Conservation (phyloP, 2,113 vertebrate species). For the Microcebus griseorufus region DNA sequence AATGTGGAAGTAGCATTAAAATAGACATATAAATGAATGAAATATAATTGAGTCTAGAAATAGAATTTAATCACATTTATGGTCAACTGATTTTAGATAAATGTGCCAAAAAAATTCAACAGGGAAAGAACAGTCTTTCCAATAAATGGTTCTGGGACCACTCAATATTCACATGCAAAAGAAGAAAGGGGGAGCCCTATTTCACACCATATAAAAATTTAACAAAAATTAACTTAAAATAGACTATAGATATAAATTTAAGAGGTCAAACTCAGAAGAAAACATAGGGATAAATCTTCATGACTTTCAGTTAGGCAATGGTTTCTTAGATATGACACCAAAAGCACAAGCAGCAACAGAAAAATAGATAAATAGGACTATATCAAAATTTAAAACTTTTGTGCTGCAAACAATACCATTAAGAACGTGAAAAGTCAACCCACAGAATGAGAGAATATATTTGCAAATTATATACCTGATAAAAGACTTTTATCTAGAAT, state of each 20-base stretch:
- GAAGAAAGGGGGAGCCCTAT: neutral
- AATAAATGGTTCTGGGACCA: neutral
- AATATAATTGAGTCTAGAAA: slow-evolving; percentile 6
- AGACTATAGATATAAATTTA: neutral
- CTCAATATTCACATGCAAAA: neutral
- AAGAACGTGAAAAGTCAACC: neutral
- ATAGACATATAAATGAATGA: neutral
- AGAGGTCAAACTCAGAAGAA: neutral
- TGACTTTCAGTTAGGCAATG: neutral
- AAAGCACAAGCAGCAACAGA: neutral
- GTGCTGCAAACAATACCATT: neutral
- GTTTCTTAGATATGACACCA: neutral
- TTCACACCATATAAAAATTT: neutral
- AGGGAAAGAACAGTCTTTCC: neutral
- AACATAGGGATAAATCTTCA: neutral
- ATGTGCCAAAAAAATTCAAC: neutral
- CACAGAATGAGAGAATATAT: neutral
- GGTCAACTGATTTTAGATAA: slow-evolving; percentile 24
- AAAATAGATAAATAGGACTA: neutral
- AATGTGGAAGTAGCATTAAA: neutral
- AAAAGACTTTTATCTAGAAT: neutral
- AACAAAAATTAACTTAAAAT: neutral
- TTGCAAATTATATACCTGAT: slow-evolving; percentile 36
- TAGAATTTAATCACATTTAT: neutral
- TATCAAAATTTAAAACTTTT: slow-evolving; percentile 6